Evolutionary conservation across 2,797 vertebrate genomes (phyloP).

Genomic region (Rhinogobio ventralis): DNA sequence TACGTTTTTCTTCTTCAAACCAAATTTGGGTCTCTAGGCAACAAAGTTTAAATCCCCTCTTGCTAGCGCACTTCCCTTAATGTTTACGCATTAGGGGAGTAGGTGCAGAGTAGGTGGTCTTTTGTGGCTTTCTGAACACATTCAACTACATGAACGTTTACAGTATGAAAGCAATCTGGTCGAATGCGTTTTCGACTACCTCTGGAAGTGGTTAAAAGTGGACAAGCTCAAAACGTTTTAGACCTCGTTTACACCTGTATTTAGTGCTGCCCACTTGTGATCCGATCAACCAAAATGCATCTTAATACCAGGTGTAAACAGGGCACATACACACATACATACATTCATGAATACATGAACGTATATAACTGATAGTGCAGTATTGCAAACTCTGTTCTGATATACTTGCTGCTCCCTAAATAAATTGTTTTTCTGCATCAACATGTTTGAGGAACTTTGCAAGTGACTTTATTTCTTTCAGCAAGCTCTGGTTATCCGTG

Average conservation of each 20-base stretch:
- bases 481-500: slow-evolving; percentile 95
- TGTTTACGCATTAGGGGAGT: too few relatives aligned
- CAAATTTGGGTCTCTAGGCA: too few relatives aligned
- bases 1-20: too few relatives aligned
- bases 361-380: background rate
- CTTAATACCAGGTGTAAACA: too few relatives aligned
- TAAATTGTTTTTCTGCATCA: slow-evolving; percentile 11
- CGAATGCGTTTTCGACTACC: background rate
- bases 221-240: too few relatives aligned
- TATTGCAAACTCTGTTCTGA: slow-evolving; percentile 5
- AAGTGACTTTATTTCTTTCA: slow-evolving; percentile 57
- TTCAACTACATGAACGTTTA: background rate
- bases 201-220: too few relatives aligned
- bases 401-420: background rate
- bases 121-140: background rate
- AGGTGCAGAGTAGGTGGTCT: background rate
- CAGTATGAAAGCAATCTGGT: background rate
- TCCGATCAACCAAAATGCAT: too few relatives aligned
- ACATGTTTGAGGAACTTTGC: slow-evolving; percentile 10
- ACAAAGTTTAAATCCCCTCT: too few relatives aligned
- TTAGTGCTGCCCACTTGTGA: too few relatives aligned
- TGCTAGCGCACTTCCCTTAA: too few relatives aligned
- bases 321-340: background rate
- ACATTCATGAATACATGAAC: background rate
- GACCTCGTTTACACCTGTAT: too few relatives aligned